Evolutionary conservation across 2,888 invertebrate genomes (phyloP).

Genomic region (Dryobota labecula): DNA sequence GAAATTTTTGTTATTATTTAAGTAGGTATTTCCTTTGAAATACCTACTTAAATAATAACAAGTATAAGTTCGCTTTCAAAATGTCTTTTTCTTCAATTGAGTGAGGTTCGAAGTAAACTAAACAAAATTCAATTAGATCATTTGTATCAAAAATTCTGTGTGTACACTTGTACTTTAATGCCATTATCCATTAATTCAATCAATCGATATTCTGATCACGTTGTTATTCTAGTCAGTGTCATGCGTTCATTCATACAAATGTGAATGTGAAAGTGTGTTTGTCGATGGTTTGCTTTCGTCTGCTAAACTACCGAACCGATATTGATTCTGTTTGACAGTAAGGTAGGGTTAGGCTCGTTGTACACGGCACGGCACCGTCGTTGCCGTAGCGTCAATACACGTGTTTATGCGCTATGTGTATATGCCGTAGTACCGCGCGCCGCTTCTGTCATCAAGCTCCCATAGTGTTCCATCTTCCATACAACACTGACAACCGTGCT

Average conservation of each 20-base stretch:
- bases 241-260: not conserved
- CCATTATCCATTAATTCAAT: not conserved
- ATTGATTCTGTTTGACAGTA: too few species aligned
- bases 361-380: too few species aligned
- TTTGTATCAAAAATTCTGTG: not conserved
- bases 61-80: not conserved
- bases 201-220: conserved; percentile 20
- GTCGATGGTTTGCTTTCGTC: not conserved
- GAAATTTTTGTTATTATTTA: too few species aligned
- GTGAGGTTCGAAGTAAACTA: not conserved
- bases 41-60: too few species aligned
- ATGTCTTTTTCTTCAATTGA: not conserved
- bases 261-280: conserved; percentile 22
- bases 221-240: conserved; percentile 1
- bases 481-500: not conserved
- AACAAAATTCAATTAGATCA: not conserved
- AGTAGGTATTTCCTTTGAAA: too few species aligned
- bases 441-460: not conserved
- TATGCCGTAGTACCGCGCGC: too few species aligned
- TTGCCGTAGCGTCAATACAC: too few species aligned
- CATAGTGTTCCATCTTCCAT: not conserved
- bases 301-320: not conserved
- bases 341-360: too few species aligned
- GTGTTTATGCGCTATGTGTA: too few species aligned
- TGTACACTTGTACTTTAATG: not conserved